phyloP scores from a whole-genome alignment of 2,797 vertebrate genomes.

The Gila robusta region DNA sequence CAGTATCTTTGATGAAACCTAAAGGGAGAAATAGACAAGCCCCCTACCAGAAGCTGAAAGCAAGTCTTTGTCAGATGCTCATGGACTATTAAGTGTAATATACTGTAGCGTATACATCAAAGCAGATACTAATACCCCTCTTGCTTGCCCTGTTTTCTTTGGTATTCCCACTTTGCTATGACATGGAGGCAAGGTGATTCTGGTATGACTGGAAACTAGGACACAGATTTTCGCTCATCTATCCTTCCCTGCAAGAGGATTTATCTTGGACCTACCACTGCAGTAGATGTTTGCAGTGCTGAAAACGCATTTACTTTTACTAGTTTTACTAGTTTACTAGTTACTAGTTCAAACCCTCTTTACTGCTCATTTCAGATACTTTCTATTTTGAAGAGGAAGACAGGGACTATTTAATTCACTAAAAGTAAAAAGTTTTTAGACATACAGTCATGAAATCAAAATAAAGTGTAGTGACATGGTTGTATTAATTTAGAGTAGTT shows the following conservation, averaged over 20 bases:
- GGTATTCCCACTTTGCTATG: slow-evolving; percentile 8
- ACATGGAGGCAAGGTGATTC: slow-evolving; percentile 44
- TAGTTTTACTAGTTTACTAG: too few relatives aligned
- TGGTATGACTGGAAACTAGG: slow-evolving; percentile 70
- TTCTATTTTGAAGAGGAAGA: background rate
- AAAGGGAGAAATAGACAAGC: background rate
- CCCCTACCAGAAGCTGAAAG: background rate
- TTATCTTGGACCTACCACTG: background rate
- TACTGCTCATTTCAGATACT: background rate
- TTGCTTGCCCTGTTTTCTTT: slow-evolving; percentile 53
- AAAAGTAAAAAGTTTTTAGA: background rate
- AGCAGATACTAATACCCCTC: slow-evolving; percentile 20
- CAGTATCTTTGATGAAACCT: slow-evolving; percentile 3
- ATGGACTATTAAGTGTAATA: background rate
- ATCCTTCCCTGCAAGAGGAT: slow-evolving; percentile 60
- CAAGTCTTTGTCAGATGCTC: background rate
- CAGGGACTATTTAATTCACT: background rate
- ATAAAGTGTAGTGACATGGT: background rate
- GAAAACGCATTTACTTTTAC: background rate
- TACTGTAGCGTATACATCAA: slow-evolving; percentile 7
- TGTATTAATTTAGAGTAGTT: background rate
- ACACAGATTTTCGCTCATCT: slow-evolving; percentile 66
- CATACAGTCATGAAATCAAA: background rate
- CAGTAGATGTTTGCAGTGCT: background rate
- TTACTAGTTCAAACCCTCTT: background rate